phyloP scores from a whole-genome alignment of 2,113 vertebrate genomes.

The Galeopterus variegatus region DNA sequence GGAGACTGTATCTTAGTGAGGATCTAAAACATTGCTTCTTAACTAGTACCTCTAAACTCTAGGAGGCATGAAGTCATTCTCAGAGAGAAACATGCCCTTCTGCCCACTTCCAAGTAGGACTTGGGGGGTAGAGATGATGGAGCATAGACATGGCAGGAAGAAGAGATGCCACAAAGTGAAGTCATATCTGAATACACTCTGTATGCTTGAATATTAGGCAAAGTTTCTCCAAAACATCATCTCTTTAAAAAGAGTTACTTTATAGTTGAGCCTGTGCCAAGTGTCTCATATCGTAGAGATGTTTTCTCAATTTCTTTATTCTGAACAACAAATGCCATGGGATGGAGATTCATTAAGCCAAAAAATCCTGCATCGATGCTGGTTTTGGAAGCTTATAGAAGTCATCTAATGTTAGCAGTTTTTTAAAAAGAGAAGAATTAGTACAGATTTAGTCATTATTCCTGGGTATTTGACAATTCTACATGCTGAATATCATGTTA shows the following conservation, averaged over 20 bases:
- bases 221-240: background rate
- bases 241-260: background rate
- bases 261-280: conserved; percentile 5
- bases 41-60: background rate
- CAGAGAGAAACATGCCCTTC: background rate
- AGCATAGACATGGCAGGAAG: background rate
- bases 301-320: conserved; percentile 45
- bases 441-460: conserved; percentile 39
- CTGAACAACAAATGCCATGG: background rate
- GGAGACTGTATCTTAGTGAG: background rate
- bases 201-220: background rate
- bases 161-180: background rate
- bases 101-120: background rate
- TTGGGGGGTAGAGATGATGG: background rate
- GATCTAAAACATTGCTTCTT: background rate
- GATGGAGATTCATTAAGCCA: background rate
- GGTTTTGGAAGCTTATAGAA: background rate
- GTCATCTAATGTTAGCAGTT: background rate
- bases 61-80: background rate
- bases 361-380: background rate
- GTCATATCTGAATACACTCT: background rate
- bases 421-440: background rate
- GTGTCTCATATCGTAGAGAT: background rate
- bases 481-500: background rate
- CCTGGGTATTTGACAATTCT: background rate